Percentiles rank a stretch among this genome's conserved stretches.
Conservation (phyloP, 2,797 vertebrate genomes). For the Prunella strophiata region DNA sequence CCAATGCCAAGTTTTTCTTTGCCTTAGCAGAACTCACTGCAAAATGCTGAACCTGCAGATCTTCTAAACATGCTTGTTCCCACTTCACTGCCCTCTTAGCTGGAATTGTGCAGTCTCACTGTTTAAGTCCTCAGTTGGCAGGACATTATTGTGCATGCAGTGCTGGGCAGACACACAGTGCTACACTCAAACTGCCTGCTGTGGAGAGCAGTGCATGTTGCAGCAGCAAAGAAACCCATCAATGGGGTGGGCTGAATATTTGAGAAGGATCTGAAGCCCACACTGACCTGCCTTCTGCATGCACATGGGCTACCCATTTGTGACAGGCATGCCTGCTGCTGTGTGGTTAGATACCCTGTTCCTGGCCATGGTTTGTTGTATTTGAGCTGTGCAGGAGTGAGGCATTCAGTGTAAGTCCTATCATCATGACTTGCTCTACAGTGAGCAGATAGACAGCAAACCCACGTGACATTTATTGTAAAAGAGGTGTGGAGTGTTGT, state of each 20-base stretch:
- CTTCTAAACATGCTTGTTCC: background rate
- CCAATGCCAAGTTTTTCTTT: constrained; percentile 38
- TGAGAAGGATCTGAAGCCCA: background rate
- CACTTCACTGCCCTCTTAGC: background rate
- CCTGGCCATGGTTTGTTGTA: background rate
- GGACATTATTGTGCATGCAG: background rate
- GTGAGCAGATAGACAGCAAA: background rate
- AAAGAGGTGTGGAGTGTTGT: background rate
- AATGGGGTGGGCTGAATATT: background rate
- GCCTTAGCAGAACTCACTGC: background rate
- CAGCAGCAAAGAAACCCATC: background rate
- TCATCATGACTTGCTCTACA: background rate
- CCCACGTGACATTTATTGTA: background rate
- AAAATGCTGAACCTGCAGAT: constrained; percentile 51
- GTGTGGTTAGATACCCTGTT: background rate
- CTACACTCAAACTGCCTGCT: background rate
- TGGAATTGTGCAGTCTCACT: background rate
- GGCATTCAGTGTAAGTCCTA: background rate
- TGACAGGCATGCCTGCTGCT: background rate
- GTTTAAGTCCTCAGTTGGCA: background rate
- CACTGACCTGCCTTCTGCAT: background rate
- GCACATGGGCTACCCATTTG: background rate
- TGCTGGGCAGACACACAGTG: background rate
- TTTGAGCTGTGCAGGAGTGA: background rate
- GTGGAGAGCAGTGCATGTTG: background rate